Percentiles rank a stretch among this genome's conserved stretches.
Conservation (phyloP, 2,113 vertebrate species). For the Paradoxurus hermaphroditus region DNA sequence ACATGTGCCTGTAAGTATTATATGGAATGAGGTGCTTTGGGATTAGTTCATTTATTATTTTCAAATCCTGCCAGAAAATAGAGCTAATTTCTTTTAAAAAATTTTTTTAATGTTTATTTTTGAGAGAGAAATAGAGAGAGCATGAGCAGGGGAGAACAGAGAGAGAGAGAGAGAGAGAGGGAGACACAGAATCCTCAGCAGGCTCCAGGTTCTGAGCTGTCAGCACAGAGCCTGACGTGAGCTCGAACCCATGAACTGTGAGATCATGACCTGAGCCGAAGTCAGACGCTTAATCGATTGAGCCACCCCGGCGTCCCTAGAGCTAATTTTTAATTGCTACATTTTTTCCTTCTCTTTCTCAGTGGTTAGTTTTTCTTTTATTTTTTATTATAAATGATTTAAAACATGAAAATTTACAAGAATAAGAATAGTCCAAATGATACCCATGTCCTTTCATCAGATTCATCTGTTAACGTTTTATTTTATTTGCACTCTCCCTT, state of each 20-base stretch:
- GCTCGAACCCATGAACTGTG: too few species aligned
- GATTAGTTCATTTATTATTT: constrained; percentile 37
- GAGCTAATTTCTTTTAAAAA: neutral
- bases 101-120: neutral
- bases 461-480: neutral
- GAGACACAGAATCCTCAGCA: too few species aligned
- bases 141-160: too few species aligned
- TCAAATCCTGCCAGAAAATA: neutral
- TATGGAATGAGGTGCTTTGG: neutral
- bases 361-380: neutral
- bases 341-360: neutral
- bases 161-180: too few species aligned
- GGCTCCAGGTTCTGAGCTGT: too few species aligned
- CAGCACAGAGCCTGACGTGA: too few species aligned
- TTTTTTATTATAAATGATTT: constrained; percentile 26
- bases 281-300: too few species aligned
- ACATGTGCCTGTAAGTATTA: neutral
- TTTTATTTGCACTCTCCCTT: neutral
- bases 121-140: too few species aligned
- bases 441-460: neutral
- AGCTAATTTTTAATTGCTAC: neutral
- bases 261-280: too few species aligned
- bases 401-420: neutral
- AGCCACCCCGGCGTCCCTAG: neutral
- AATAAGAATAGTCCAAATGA: neutral